Conservation (phyloP, 37 sponge, comb jelly and placozoan species). For the Lycopodina hypogea region DNA sequence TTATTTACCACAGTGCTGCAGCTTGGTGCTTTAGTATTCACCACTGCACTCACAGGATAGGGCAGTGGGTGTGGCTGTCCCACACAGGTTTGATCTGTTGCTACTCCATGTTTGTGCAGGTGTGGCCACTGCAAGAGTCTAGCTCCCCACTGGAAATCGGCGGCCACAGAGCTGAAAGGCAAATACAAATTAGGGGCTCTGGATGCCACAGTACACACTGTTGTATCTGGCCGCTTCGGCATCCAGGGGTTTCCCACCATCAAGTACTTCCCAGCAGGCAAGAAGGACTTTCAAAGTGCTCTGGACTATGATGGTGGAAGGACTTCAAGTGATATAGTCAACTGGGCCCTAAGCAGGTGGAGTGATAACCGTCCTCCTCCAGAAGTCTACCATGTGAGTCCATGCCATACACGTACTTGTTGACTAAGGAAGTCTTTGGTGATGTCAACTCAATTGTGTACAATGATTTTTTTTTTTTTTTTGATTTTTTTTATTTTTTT, state of each 20-base stretch:
- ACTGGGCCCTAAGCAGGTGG: slow-evolving; percentile 79
- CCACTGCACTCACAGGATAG: too few species aligned
- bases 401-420: neutral
- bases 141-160: slow-evolving; percentile 88
- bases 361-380: slow-evolving; percentile 79
- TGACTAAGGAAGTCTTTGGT: neutral
- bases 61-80: too few species aligned
- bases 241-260: slow-evolving; percentile 95
- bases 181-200: slow-evolving; percentile 88
- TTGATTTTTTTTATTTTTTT: too few species aligned
- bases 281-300: slow-evolving; percentile 65
- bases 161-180: slow-evolving; percentile 83
- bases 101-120: slow-evolving; percentile 48
- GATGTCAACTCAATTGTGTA: too few species aligned
- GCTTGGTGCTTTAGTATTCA: too few species aligned
- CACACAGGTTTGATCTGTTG: too few species aligned
- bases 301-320: slow-evolving; percentile 93
- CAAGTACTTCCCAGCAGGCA: slow-evolving; percentile 94
- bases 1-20: too few species aligned
- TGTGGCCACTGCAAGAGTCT: slow-evolving; percentile 99
- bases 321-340: slow-evolving; percentile 79
- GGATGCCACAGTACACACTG: slow-evolving; percentile 81
- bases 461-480: too few species aligned
- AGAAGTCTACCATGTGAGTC: slow-evolving; percentile 82
- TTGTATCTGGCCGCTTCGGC: slow-evolving; percentile 47